Conservation (phyloP, 2,113 vertebrate species). For the Callipepla squamata region DNA sequence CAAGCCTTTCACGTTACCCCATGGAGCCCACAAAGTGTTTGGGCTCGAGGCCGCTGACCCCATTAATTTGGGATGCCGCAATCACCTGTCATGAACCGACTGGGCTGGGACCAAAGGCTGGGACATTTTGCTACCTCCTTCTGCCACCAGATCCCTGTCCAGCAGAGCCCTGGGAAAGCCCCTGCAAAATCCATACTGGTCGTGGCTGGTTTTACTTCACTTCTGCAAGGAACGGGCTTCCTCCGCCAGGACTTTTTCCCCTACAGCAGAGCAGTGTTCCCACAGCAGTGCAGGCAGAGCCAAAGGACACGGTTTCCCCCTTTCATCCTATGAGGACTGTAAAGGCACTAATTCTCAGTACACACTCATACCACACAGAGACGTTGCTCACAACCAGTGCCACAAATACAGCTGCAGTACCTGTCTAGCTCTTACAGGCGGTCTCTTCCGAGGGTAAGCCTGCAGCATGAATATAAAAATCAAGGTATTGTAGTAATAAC, state of each 20-base stretch:
- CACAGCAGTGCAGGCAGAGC: not conserved
- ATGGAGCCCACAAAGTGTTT: not conserved
- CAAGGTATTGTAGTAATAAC: slow-evolving; percentile 11
- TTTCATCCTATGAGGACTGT: not conserved
- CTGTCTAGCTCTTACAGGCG: not conserved
- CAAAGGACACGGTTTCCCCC: not conserved
- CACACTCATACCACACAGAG: not conserved
- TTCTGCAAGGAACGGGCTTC: not conserved
- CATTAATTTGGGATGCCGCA: not conserved
- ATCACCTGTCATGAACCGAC: not conserved
- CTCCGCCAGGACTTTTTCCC: not conserved
- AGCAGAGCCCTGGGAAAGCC: not conserved
- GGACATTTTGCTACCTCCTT: not conserved
- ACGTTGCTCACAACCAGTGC: slow-evolving; percentile 30
- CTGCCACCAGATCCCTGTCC: not conserved
- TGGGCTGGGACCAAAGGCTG: not conserved
- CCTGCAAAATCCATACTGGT: not conserved
- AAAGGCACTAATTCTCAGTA: not conserved
- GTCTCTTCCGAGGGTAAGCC: slow-evolving; percentile 18
- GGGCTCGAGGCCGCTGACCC: fast-evolving
- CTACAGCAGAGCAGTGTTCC: not conserved
- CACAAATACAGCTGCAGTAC: not conserved
- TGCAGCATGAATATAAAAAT: slow-evolving; percentile 29
- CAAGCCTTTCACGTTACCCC: slow-evolving; percentile 30
- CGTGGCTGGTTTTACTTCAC: not conserved